These are phyloP conservation scores for Pogonocherus hispidulus DNA, from an alignment of 2,888 invertebrate species.

Conservation along the genomic window DNA sequence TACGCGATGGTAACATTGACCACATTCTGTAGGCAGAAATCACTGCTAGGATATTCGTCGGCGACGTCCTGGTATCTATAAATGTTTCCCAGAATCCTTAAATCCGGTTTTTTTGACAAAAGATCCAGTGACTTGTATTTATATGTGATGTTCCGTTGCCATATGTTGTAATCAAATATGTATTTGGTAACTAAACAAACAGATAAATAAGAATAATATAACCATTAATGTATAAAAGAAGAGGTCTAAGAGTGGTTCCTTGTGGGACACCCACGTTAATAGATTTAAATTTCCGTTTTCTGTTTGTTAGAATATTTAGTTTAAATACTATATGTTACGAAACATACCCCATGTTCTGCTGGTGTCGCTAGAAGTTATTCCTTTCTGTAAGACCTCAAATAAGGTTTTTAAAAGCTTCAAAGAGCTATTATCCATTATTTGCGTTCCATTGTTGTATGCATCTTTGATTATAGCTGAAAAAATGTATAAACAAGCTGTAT, in stretches of 20 bases:
- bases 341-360: conserved; percentile 33
- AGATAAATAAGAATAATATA: conserved; percentile 11
- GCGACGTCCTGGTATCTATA: conserved; percentile 27
- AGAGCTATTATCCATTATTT: conserved; percentile 49
- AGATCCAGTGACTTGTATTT: conserved; percentile 34
- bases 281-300: neutral
- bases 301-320: no score
- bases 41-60: conserved; percentile 34
- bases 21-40: conserved; percentile 50
- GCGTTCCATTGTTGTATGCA: conserved; percentile 49
- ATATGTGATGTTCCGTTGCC: conserved; percentile 50
- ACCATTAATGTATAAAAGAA: neutral
- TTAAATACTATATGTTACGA: no score
- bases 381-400: conserved; percentile 42
- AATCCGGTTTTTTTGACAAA: conserved; percentile 28
- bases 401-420: conserved; percentile 40
- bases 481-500: no score
- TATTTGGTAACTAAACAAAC: conserved; percentile 44
- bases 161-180: conserved; percentile 49
- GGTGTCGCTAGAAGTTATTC: conserved; percentile 32
- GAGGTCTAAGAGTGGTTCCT: neutral
- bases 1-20: conserved; percentile 35
- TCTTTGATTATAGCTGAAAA: conserved; percentile 50
- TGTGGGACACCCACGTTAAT: neutral
- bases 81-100: conserved; percentile 30